Conservation (phyloP, 2,113 vertebrate species). For the Nicator chloris region DNA sequence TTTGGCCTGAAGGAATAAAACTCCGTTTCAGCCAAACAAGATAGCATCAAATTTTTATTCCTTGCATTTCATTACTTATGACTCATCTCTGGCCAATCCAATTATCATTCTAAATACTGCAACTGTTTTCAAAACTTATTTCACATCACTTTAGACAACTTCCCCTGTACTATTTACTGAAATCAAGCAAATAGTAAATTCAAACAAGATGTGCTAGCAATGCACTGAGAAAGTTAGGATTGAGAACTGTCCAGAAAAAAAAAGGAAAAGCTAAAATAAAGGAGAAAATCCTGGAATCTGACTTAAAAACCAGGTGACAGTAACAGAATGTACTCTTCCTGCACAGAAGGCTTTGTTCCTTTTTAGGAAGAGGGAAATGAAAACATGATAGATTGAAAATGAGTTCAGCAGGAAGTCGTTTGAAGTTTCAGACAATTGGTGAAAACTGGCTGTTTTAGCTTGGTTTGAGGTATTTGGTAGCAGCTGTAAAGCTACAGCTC, state of each 20-base stretch:
- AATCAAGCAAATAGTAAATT: slow-evolving; percentile 1
- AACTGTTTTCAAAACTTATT: slow-evolving; percentile 20
- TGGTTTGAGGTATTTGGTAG: not conserved
- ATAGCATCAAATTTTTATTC: slow-evolving; percentile 35
- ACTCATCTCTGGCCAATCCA: slow-evolving; percentile 44
- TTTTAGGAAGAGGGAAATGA: not conserved
- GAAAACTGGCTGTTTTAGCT: not conserved
- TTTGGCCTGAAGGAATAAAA: not conserved
- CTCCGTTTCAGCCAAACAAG: not conserved
- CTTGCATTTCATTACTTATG: not conserved
- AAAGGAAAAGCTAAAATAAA: not conserved
- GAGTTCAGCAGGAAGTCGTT: not conserved
- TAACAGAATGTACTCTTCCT: not conserved
- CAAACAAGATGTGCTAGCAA: not conserved
- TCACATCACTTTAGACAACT: not conserved
- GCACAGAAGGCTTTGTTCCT: not conserved
- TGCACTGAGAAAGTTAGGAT: not conserved
- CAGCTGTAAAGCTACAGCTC: not conserved
- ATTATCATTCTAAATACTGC: slow-evolving; percentile 9
- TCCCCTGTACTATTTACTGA: not conserved
- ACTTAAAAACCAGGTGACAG: not conserved
- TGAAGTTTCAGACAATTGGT: not conserved
- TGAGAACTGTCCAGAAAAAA: not conserved
- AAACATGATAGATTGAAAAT: not conserved
- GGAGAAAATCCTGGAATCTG: not conserved